Evolutionary conservation across 2,113 vertebrate genomes (phyloP), one percentile per base, ranked within the genome.

Genomic region (Pleuronectes platessa): DNA sequence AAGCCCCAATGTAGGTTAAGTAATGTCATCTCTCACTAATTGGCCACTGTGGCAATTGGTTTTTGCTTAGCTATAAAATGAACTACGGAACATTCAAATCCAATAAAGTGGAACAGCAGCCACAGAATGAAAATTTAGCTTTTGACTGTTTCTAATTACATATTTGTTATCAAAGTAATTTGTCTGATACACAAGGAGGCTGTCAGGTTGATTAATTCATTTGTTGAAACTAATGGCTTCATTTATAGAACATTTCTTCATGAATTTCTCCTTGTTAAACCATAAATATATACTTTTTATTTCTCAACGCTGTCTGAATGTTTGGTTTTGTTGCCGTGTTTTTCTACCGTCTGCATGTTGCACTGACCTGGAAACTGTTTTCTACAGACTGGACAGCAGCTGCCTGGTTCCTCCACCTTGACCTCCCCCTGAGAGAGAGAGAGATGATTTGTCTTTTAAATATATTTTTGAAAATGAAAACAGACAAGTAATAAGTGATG

Each of bases 341-440:
- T 37, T 20, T 20, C 13, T n/a, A 26, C 11, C 2, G 31, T n/a
- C 2, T 49, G 37, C 21, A 1, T 71, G 13, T n/a, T 66, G 15
- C 7, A 68, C 93, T 9, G 81, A 97, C 96, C 95, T 17, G 79
- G 87, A 74, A 92, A 87, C 45, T 89, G 85, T 63, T 78, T 93
- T 65, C 83, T 94, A 71, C 97, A 98, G 24, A 94, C 85, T 0
- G 96, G 96, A 82, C 97, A 98, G 82, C 97, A 98, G 79, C 82
- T 89, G 24, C 90, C 95, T 0, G 94, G 91, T 63, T 96, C 95
- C 85, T 93, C 92, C 27, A 96, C 92, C 45, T 93, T 94, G 20
- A 94, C 95, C 75, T 96, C 79, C 0, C 89, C 95, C 97, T 97
- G 92, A 54, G 4, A 45, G 1, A 74, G 3, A 55, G 1, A 26